Evolutionary conservation across 2,113 vertebrate species (phyloP).

Genomic region (Sylvilagus bachmani): DNA sequence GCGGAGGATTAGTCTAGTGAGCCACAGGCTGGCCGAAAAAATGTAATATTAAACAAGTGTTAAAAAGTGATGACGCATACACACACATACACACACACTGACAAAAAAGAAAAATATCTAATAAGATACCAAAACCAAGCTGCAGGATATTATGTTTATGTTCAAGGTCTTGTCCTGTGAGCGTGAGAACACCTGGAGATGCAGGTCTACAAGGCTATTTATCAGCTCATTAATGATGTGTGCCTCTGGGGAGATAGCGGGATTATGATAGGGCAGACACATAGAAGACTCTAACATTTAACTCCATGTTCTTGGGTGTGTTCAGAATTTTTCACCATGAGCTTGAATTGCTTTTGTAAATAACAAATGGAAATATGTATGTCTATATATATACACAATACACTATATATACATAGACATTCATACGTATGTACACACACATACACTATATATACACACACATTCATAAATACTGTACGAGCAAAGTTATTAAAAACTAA

Average conservation of each 20-base stretch:
- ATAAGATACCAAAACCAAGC: not conserved
- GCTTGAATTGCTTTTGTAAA: slow-evolving; percentile 64
- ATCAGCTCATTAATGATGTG: not conserved
- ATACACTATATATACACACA: not conserved
- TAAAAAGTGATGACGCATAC: not conserved
- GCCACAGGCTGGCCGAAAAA: not conserved
- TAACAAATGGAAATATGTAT: not conserved
- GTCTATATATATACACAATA: no score
- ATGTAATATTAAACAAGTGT: not conserved
- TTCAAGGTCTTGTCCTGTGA: not conserved
- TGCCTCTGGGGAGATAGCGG: not conserved
- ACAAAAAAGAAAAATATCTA: not conserved
- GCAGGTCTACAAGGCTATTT: not conserved
- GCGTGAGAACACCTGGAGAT: not conserved
- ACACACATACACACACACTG: not conserved
- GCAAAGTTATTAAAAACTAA: slow-evolving; percentile 29
- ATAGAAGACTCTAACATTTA: not conserved
- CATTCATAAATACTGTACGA: not conserved
- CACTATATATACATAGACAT: no score
- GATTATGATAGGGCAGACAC: not conserved
- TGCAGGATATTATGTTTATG: not conserved
- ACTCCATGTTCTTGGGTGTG: not conserved
- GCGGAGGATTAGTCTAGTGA: no score
- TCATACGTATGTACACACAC: accelerated
- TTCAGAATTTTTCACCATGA: slow-evolving; percentile 55